Conservation (phyloP, 2,797 vertebrate genomes). For the Crenuchus spilurus region DNA sequence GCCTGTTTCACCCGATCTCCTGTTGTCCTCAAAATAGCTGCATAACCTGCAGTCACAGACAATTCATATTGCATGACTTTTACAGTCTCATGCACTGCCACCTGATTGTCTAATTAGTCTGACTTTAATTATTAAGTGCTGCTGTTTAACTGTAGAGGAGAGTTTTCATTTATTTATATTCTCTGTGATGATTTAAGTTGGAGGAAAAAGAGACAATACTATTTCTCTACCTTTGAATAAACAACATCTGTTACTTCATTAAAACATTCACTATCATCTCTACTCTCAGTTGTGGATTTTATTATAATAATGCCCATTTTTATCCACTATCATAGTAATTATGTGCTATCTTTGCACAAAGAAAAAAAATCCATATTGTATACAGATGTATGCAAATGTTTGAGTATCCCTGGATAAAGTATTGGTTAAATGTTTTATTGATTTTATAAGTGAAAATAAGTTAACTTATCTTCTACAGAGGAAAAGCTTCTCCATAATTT, state of each 20-base stretch:
- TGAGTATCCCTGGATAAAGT: too few relatives aligned
- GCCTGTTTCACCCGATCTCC: background rate
- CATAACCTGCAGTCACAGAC: slow-evolving; percentile 44
- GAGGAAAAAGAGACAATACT: slow-evolving; percentile 37
- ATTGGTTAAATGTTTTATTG: too few relatives aligned
- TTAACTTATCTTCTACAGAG: too few relatives aligned
- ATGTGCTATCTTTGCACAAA: background rate
- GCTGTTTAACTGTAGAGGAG: slow-evolving; percentile 57
- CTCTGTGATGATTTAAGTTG: slow-evolving; percentile 50
- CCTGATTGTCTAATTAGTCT: slow-evolving; percentile 63
- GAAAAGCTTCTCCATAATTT: too few relatives aligned
- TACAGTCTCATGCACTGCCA: slow-evolving; percentile 40
- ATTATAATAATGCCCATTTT: slow-evolving; percentile 10
- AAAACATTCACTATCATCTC: background rate
- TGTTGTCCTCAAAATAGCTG: slow-evolving; percentile 25
- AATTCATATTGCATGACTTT: slow-evolving; percentile 53
- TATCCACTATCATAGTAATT: background rate
- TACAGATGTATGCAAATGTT: too few relatives aligned
- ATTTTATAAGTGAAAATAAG: too few relatives aligned
- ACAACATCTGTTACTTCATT: slow-evolving; percentile 28
- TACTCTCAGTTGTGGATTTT: background rate
- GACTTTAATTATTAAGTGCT: slow-evolving; percentile 60
- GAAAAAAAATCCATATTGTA: background rate
- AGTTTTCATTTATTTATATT: slow-evolving; percentile 65
- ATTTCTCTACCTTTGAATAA: slow-evolving; percentile 19